phyloP scores from a whole-genome alignment of 2,113 vertebrate genomes.

The Microcebus griseorufus region DNA sequence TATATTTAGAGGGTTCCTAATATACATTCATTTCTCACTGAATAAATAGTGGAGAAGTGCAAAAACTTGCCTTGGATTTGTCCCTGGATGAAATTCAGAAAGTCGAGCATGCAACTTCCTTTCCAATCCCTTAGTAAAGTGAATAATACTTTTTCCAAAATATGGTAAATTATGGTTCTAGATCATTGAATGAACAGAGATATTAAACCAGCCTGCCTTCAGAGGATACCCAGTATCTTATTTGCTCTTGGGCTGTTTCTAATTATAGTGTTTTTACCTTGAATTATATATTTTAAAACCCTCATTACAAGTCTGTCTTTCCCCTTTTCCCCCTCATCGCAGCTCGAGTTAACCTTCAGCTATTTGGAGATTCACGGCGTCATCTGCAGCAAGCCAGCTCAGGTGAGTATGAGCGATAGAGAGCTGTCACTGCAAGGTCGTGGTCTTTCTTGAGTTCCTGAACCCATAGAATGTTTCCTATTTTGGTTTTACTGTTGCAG shows the following conservation, averaged over 20 bases:
- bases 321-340: conserved; percentile 68
- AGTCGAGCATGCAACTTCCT: not conserved
- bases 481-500: not conserved
- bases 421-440: not conserved
- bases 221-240: not conserved
- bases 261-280: not conserved
- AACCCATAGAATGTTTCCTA: not conserved
- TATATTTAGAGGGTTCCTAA: not conserved
- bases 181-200: not conserved
- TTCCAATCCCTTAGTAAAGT: too few species aligned
- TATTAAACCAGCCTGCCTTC: not conserved
- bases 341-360: conserved; percentile 97
- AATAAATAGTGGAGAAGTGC: not conserved
- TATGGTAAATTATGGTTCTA: not conserved
- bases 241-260: not conserved
- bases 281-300: not conserved
- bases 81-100: not conserved
- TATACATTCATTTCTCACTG: not conserved
- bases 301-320: conserved; percentile 3
- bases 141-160: not conserved
- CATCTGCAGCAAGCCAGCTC: conserved; percentile 92
- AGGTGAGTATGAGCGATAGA: conserved; percentile 85
- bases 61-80: too few species aligned
- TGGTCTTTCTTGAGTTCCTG: not conserved
- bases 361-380: conserved; percentile 98